Base-by-base conservation (phyloP, 1,140 invertebrate species). In the Chionoecetes opilio region DNA sequence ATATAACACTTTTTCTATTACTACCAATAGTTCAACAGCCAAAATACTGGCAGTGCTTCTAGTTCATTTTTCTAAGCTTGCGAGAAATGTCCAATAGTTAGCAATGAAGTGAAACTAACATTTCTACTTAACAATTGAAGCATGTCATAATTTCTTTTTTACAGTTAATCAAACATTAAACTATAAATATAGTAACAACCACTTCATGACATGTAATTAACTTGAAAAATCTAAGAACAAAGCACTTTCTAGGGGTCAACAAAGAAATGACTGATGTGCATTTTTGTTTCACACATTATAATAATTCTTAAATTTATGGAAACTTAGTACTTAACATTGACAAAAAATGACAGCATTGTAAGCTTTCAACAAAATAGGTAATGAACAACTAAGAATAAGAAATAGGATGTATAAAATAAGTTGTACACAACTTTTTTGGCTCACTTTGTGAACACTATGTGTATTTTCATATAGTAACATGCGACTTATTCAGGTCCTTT, bases 161-260 rank as follows among this genome's bases (percentile, higher is more conserved):
- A 86, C 35, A 34, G n/a, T 75, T 8, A 75, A 75, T 75, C 63
- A 75, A 75, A 75, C n/a, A 75, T 75, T 75, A 75, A 75, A 75
- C 63, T 75, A 75, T 75, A 75, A 75, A 75, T 75, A 75, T n/a
- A 17, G 63, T 75, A 75, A 75, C 63, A 75, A 75, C 63, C 21
- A 75, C 63, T 75, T 75, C 63, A 53, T 9, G 11, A 9, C 46
- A 75, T 26, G 26, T 75, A 21, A n/a, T 75, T 26, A 75, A 21
- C 63, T 75, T 75, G 21, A 75, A 26, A 75, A 26, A 75, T 26
- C 63, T 75, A 26, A 75, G 63, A 75, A 75, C 63, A 75, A 75
- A n/a, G 21, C 63, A 75, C 63, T 75, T 75, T 75, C n/a, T 26
- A 75, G 63, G 26, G 63, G 63, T 75, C 63, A n/a, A 75, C n/a